Percentiles rank a stretch among this genome's conserved stretches.
Evolutionary conservation across 2,797 vertebrate species (phyloP).

Genomic region (Pseudocheirus occidentalis): DNA sequence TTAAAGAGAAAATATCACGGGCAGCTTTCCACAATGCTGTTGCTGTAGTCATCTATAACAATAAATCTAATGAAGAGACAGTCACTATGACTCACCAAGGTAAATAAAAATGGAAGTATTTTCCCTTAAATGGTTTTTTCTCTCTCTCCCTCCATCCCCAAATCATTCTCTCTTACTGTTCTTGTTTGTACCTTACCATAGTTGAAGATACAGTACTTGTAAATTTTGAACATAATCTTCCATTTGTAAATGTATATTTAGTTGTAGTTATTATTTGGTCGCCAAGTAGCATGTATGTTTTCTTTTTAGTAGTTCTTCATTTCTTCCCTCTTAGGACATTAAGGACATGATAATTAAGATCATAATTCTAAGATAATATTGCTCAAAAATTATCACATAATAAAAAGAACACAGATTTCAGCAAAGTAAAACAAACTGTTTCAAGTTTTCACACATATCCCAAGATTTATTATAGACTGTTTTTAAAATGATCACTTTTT

Average conservation of each 20-base stretch:
- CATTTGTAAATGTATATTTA: slow-evolving; percentile 38
- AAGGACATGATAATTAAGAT: slow-evolving; percentile 32
- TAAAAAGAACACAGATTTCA: slow-evolving; percentile 30
- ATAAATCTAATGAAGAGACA: slow-evolving; percentile 92
- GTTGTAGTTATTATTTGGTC: slow-evolving; percentile 26
- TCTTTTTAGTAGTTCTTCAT: not conserved
- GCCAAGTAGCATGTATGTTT: not conserved
- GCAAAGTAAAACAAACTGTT: slow-evolving; percentile 42
- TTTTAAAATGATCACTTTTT: not conserved
- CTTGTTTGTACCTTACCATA: not conserved
- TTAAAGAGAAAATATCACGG: slow-evolving; percentile 96
- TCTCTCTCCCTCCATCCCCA: not conserved
- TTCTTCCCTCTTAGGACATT: not conserved
- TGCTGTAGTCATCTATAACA: slow-evolving; percentile 98
- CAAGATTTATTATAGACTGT: not conserved
- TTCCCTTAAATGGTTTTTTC: not conserved
- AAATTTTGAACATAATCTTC: slow-evolving; percentile 10
- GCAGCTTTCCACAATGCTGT: slow-evolving; percentile 94
- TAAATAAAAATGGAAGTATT: slow-evolving; percentile 75
- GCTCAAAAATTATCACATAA: slow-evolving; percentile 20
- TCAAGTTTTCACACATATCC: slow-evolving; percentile 23
- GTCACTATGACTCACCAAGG: slow-evolving; percentile 98
- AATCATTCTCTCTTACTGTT: not conserved
- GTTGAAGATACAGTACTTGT: not conserved
- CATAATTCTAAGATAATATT: slow-evolving; percentile 22